Evolutionary conservation across 2,113 vertebrate species (phyloP), one percentile per base, ranked within the genome.

Genomic region (Sapajus apella): DNA sequence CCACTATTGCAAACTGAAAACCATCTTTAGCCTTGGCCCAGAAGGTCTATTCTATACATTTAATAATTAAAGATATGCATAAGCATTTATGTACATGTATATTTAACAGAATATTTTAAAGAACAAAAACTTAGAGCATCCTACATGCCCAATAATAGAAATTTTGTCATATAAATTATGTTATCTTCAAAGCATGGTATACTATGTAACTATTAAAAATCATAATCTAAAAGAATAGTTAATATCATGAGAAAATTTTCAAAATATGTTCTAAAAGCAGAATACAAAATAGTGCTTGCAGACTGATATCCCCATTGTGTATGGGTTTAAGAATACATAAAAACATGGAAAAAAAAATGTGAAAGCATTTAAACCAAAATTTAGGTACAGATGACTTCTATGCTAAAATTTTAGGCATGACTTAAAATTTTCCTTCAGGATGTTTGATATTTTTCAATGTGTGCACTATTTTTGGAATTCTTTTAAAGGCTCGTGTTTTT

Each of bases 231-330:
- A 83, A 72, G 3, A 73, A 96, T 20, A 79, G 43, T 58, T 77
- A 64, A 80, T 25, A 72, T 20, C 7, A 66, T 25, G 27, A 70
- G 55, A 95, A 79, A 92, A 40, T 61, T 82, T 91, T 86, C 58
- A 95, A 89, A 81, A 66, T 21, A 40, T 55, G 17, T 72, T 87
- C 66, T 40, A 86, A 96, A 96, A 55, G 23, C 40, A 85, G 58
- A 86, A 35, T 35, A 72, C 27, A 77, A 82, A 91, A 86, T 12
- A 32, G 25, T n/a, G 35, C 30, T 81, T 77, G 43, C 30, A 88
- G 37, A 50, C 11, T 81, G 13, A 81, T 52, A 45, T 18, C 16
- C 11, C 23, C 72, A 80, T 56, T 58, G 5, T 40, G 5, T n/a
- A 68, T 14, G 5, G 66, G 10, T 66, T 90, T 87, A 90, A 37